Base-by-base conservation (phyloP, 2,888 invertebrate genomes). In the Stictocephala bisonia region DNA sequence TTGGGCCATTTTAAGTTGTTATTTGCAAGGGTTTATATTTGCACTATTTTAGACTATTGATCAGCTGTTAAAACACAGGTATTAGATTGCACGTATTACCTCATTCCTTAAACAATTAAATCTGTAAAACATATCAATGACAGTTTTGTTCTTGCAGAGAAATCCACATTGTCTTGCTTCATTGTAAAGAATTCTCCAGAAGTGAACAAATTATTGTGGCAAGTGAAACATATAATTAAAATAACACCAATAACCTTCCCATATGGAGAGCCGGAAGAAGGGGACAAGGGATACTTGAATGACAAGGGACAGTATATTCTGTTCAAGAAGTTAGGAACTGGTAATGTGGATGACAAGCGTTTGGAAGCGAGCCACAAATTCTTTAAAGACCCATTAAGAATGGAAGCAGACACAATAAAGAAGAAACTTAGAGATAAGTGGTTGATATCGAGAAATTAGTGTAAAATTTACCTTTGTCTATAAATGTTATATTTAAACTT, bases 181-280 rank as follows among this genome's bases (percentile, higher is more conserved):
- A 22, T 64, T 26, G 41, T 64, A 13, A 64, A 64, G 40, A 64
- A 64, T 15, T 27, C 44, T 18, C 64, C 64, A n/a, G 40, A 64
- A 4, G 11, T 44, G 22, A 64, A 64, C 27, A 44, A 41, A 15
- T 20, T 24, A 15, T 22, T 64, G 4, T 64, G 64, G 64, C 11
- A 27, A 13, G 44, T 64, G 44, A 64, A 64, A 44, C 64, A 64
- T n/a, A 44, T 64, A 40, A 18, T 64, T 27, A 64, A 64, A 24
- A 64, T 64, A 24, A 44, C 27, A n/a, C 64, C 64, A 13, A 64
- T 64, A 9, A 64, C 64, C 1, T 64, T 44, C 27, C 64, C 64
- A 0, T 64, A 64, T 27, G 64, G 64, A 13, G 64, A 64, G 22
- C 64, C 64, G 22, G n/a, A 64, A 40, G 64, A 64, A 26, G 64